These are phyloP conservation scores for Arnoldichthys spilopterus DNA, from an alignment of 2,797 vertebrate genomes.

Conservation along the genomic window DNA sequence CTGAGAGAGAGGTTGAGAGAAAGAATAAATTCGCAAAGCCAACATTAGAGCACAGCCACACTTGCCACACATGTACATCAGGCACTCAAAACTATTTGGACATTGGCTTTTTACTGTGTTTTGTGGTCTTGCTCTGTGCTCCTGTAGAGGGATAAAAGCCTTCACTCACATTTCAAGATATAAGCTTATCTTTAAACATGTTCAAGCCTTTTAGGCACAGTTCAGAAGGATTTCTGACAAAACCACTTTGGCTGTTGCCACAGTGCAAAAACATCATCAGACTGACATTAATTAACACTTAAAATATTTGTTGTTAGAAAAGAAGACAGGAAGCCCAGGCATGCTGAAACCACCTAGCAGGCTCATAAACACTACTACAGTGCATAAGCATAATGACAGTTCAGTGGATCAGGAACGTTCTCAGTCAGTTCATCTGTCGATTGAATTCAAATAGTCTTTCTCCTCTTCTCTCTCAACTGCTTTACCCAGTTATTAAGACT, in stretches of 20 bases:
- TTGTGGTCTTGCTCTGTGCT: not conserved
- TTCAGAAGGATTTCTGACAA: not conserved
- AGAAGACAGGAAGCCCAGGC: not conserved
- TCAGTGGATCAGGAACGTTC: too few species aligned
- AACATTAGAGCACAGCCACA: not conserved
- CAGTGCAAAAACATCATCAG: not conserved
- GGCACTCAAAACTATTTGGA: not conserved
- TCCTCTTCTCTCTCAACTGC: not conserved
- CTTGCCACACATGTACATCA: not conserved
- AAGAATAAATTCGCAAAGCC: slow-evolving; percentile 13
- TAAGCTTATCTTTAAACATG: too few species aligned
- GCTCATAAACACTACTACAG: not conserved
- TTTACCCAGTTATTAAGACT: not conserved
- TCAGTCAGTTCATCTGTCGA: not conserved
- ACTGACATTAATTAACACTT: not conserved
- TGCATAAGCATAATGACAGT: not conserved
- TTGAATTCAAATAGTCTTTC: not conserved
- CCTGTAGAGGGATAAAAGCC: not conserved
- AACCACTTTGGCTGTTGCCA: too few species aligned
- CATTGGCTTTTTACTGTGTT: not conserved
- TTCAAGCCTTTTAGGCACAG: not conserved
- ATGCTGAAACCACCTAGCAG: not conserved
- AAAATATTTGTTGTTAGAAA: not conserved
- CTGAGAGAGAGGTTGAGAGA: slow-evolving; percentile 10
- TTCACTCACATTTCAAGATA: not conserved